Percentiles rank a stretch among this genome's conserved stretches.
Evolutionary conservation across 2,797 vertebrate species (phyloP).

Genomic region (Clarias fuscus): DNA sequence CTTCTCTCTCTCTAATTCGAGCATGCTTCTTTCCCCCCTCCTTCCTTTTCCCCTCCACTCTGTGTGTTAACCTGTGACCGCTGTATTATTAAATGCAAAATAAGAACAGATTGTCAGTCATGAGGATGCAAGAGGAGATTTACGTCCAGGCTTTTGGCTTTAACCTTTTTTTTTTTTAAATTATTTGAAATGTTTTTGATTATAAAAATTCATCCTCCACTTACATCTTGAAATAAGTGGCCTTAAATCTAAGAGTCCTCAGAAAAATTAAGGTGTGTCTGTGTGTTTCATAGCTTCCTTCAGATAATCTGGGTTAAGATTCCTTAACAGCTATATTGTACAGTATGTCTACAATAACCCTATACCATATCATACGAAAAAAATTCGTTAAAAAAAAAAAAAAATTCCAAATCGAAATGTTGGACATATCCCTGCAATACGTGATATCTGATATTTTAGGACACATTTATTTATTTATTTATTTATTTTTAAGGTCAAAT

Average conservation of each 20-base stretch:
- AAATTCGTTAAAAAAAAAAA: background rate
- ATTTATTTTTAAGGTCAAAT: background rate
- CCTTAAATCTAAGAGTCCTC: background rate
- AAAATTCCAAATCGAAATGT: background rate
- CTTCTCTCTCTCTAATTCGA: constrained; percentile 69
- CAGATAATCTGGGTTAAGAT: background rate
- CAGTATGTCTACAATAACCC: background rate
- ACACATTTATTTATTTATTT: background rate
- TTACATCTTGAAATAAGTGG: background rate
- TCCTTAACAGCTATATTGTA: background rate
- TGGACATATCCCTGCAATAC: background rate
- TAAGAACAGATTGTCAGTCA: constrained; percentile 65
- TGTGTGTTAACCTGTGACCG: constrained; percentile 67
- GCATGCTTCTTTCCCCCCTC: constrained; percentile 62
- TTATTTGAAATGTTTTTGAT: background rate
- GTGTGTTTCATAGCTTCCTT: background rate
- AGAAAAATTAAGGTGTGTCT: background rate
- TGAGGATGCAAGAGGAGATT: constrained; percentile 35
- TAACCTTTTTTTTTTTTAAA: constrained; percentile 21
- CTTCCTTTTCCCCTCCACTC: constrained; percentile 59
- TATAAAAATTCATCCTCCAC: background rate
- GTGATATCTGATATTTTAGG: background rate
- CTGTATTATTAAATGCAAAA: constrained; percentile 67
- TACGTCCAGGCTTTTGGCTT: constrained; percentile 18
- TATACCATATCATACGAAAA: too few relatives aligned